phyloP scores from a whole-genome alignment of 2,888 invertebrate species.

The Amiota minor region DNA sequence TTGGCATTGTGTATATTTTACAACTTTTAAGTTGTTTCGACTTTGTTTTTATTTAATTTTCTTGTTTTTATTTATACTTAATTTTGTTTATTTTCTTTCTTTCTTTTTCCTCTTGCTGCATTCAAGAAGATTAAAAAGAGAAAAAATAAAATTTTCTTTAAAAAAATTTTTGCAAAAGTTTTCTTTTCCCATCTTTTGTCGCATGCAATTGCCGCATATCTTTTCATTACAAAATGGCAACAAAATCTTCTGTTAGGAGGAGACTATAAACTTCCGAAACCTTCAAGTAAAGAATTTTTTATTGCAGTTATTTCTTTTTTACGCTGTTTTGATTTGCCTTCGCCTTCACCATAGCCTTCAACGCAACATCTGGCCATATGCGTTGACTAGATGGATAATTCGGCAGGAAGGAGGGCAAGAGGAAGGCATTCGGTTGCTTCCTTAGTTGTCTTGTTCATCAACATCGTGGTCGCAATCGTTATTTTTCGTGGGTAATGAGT shows the following conservation, averaged over 20 bases:
- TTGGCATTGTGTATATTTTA: conserved; percentile 46
- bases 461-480: conserved; percentile 23
- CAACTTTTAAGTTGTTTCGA: conserved; percentile 29
- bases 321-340: conserved; percentile 62
- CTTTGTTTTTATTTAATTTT: conserved; percentile 19
- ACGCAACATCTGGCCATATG: not conserved
- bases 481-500: conserved; percentile 55
- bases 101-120: conserved; percentile 1
- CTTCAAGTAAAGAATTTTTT: conserved; percentile 47
- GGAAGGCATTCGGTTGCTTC: not conserved
- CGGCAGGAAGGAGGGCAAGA: too few relatives aligned
- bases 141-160: too few relatives aligned
- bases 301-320: conserved; percentile 59
- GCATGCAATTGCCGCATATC: not conserved
- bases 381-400: too few relatives aligned
- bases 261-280: not conserved
- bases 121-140: too few relatives aligned
- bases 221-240: too few relatives aligned
- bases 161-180: too few relatives aligned
- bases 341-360: conserved; percentile 33
- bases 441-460: conserved; percentile 19
- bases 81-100: conserved; percentile 9
- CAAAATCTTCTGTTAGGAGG: too few relatives aligned
- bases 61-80: not conserved
- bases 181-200: not conserved